Conservation (phyloP, 2,888 invertebrate species). For the Pycnomerus fuliginosus region DNA sequence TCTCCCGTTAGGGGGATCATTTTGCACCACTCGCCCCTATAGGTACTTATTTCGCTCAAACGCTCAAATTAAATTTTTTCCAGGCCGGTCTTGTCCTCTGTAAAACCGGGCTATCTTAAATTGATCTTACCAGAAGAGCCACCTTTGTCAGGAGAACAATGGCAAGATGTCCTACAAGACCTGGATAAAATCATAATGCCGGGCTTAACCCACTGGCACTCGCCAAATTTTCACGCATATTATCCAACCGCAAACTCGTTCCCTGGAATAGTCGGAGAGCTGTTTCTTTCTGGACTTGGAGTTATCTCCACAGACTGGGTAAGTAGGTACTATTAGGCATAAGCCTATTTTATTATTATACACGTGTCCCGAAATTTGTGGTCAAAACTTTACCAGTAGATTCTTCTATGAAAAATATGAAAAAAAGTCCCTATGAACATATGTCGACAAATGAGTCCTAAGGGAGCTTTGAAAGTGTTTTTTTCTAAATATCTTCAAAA, state of each 20-base stretch:
- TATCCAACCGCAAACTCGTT: constrained; percentile 85
- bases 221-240: constrained; percentile 91
- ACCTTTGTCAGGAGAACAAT: constrained; percentile 80
- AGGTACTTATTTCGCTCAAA: neutral
- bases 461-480: too few species aligned
- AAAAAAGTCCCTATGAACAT: too few species aligned
- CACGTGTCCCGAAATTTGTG: too few species aligned
- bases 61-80: neutral
- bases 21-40: neutral
- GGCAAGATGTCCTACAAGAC: constrained; percentile 82
- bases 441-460: too few species aligned
- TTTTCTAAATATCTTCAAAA: too few species aligned
- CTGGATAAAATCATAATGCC: constrained; percentile 86
- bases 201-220: constrained; percentile 93
- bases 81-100: constrained; percentile 81
- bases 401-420: too few species aligned
- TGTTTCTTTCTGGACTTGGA: constrained; percentile 40
- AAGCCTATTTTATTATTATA: too few species aligned
- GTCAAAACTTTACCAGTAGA: too few species aligned
- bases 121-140: constrained; percentile 75
- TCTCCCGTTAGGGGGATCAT: too few species aligned
- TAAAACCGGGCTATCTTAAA: constrained; percentile 87
- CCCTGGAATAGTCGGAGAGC: constrained; percentile 79
- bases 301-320: constrained; percentile 39
- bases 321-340: too few species aligned